Evolutionary conservation across 2,888 invertebrate genomes (phyloP).

Genomic region (Chrysolina oricalcia): DNA sequence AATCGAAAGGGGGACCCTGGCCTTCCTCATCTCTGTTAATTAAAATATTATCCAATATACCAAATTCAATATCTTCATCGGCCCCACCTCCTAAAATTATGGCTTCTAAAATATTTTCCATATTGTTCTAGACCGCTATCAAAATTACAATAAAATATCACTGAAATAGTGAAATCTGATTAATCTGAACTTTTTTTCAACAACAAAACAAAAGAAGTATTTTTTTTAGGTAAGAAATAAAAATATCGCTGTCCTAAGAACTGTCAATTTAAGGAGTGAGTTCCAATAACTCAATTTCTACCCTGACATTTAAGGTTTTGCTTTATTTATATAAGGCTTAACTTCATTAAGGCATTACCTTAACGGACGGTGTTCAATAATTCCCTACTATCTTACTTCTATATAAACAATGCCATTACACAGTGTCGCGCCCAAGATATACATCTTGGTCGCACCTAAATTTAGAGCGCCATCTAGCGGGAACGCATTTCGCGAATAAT

Average conservation of each 20-base stretch:
- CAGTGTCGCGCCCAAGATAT: too few relatives aligned
- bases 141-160: not conserved
- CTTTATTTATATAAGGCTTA: too few relatives aligned
- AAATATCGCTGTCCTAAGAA: not conserved
- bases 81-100: not conserved
- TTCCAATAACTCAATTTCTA: not conserved
- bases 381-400: too few relatives aligned
- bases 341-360: too few relatives aligned
- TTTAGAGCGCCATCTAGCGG: too few relatives aligned
- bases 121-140: not conserved
- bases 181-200: too few relatives aligned
- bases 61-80: slow-evolving; percentile 15
- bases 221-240: not conserved
- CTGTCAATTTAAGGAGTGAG: not conserved
- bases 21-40: slow-evolving; percentile 19
- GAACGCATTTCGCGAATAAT: too few relatives aligned
- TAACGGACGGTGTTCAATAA: too few relatives aligned
- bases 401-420: too few relatives aligned
- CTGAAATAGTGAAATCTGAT: not conserved
- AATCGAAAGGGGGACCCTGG: slow-evolving; percentile 2
- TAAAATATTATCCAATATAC: slow-evolving; percentile 5
- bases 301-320: too few relatives aligned
- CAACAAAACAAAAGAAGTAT: not conserved
- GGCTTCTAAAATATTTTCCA: not conserved
- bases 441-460: too few relatives aligned